Evolutionary conservation across 2,888 invertebrate species (phyloP).

Genomic region (Disparrhopalites patrizii): DNA sequence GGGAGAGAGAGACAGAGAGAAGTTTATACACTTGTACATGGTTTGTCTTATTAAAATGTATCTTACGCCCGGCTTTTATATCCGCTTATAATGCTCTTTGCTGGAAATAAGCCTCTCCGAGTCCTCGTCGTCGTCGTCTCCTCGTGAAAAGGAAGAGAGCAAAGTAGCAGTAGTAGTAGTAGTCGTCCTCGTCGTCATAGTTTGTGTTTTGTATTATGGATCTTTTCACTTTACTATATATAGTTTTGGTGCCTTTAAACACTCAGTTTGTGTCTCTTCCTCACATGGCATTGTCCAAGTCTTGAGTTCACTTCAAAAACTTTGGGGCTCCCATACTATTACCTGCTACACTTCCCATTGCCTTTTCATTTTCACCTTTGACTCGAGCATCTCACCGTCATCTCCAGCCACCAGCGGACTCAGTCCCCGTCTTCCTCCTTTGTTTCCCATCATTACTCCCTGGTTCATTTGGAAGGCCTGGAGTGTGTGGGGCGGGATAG

Average conservation of each 20-base stretch:
- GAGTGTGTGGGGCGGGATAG: too few species aligned
- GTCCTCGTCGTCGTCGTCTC: constrained; percentile 19
- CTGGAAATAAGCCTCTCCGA: constrained; percentile 42
- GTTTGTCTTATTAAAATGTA: constrained; percentile 47
- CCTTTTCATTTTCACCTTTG: constrained; percentile 33
- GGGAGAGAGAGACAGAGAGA: too few species aligned
- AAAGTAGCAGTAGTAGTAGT: neutral
- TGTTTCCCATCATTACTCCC: too few species aligned
- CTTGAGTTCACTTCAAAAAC: constrained; percentile 34
- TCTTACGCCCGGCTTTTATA: constrained; percentile 39
- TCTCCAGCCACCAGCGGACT: too few species aligned
- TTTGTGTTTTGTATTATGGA: constrained; percentile 25
- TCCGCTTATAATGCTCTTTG: constrained; percentile 43
- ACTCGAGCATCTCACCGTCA: too few species aligned
- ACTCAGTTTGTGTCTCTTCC: constrained; percentile 33
- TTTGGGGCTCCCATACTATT: constrained; percentile 25
- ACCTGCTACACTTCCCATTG: constrained; percentile 17
- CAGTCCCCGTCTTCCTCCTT: too few species aligned
- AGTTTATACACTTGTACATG: too few species aligned
- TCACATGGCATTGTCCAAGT: constrained; percentile 40
- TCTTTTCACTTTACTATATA: constrained; percentile 33
- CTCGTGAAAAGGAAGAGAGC: constrained; percentile 9
- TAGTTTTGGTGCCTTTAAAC: constrained; percentile 40
- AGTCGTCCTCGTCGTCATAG: constrained; percentile 3
- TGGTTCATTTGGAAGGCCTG: too few species aligned